These are phyloP conservation scores for Nephrotoma appendiculata DNA, from an alignment of 2,888 invertebrate genomes.

Conservation along the genomic window DNA sequence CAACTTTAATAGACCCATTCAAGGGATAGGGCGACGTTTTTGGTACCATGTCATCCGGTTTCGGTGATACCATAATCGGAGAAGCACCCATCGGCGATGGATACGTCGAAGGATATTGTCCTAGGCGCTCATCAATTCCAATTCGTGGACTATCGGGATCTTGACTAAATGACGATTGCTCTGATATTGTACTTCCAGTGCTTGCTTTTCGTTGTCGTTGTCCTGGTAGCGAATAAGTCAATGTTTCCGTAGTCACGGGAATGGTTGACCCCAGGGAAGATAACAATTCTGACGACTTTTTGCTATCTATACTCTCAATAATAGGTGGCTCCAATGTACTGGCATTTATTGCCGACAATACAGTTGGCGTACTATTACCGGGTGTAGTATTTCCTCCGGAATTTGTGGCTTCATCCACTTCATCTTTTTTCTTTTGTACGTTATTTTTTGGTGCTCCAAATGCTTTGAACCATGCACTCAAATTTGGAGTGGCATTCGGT, in stretches of 20 bases:
- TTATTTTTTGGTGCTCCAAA: conserved; percentile 65
- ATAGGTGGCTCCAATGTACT: conserved; percentile 4
- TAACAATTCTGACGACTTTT: conserved; percentile 20
- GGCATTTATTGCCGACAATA: background rate
- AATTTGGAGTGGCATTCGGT: conserved; percentile 65
- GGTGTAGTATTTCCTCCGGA: conserved; percentile 16
- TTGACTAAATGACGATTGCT: conserved; percentile 64
- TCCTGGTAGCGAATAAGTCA: conserved; percentile 19
- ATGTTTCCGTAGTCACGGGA: background rate
- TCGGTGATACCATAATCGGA: conserved; percentile 56
- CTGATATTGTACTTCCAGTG: conserved; percentile 66
- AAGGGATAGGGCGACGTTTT: conserved; percentile 51
- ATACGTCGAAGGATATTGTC: conserved; percentile 53
- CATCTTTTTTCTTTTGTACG: conserved; percentile 41
- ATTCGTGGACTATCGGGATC: conserved; percentile 58
- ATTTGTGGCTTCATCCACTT: conserved; percentile 28
- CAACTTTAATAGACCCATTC: conserved; percentile 73
- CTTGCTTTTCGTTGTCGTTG: conserved; percentile 53
- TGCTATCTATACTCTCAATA: conserved; percentile 11
- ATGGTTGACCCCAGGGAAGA: background rate
- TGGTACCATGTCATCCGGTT: conserved; percentile 49
- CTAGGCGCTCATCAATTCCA: conserved; percentile 42
- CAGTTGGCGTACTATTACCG: background rate
- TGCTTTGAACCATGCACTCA: conserved; percentile 86
- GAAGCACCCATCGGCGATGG: conserved; percentile 59